phyloP scores from a whole-genome alignment of 2,888 invertebrate species.

The Acanthosepion esculentum region DNA sequence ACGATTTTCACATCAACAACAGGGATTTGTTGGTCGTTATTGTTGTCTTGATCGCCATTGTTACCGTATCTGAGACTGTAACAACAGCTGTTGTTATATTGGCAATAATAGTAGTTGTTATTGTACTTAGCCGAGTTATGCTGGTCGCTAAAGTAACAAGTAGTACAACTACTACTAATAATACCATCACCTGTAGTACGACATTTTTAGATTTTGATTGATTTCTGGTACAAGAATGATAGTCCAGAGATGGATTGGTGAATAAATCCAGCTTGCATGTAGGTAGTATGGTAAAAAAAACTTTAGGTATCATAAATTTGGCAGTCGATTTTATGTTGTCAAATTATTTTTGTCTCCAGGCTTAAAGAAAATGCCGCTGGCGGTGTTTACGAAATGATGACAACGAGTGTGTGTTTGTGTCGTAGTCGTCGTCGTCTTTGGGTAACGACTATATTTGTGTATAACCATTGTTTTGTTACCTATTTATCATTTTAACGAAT shows the following conservation, averaged over 20 bases:
- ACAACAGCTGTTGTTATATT: not conserved
- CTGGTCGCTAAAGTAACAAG: no score
- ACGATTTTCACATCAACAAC: not conserved
- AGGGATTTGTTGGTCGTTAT: not conserved
- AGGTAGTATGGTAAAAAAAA: not conserved
- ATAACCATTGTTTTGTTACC: not conserved
- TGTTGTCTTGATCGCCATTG: not conserved
- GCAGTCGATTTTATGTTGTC: not conserved
- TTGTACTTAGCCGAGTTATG: not conserved
- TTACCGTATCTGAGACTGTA: not conserved
- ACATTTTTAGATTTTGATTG: not conserved
- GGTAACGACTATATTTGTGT: not conserved
- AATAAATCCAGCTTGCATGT: not conserved
- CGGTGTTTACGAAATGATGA: not conserved
- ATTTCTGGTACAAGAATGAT: not conserved
- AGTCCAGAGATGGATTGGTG: not conserved
- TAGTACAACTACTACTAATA: no score
- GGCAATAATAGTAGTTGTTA: constrained; percentile 16
- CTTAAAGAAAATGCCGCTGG: not conserved
- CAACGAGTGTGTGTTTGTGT: not conserved
- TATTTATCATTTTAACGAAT: not conserved
- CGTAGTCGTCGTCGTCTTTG: no score
- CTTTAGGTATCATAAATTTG: no score
- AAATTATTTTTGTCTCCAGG: not conserved
- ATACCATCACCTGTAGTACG: not conserved